Base-by-base conservation (phyloP, 2,888 invertebrate genomes). In the Acronicta alni region DNA sequence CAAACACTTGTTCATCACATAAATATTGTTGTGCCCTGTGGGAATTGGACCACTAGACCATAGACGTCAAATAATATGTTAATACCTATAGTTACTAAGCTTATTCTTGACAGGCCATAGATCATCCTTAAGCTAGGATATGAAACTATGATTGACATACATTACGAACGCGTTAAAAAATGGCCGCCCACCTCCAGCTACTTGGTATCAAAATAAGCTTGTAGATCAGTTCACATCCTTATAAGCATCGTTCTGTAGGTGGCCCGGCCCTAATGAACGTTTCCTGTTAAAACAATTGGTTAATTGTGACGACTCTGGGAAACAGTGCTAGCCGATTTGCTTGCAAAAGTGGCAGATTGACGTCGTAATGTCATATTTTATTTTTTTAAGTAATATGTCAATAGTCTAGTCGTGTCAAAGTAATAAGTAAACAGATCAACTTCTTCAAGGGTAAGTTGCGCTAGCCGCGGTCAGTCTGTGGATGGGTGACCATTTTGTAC, bases 201-300 rank as follows among this genome's bases (percentile, higher is more conserved):
- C 59, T 64, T 44, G 15, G 54, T 62, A 78, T 68, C 67, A 75
- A 69, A 76, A 76, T 71, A 72, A 70, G 61, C 51, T 46, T 35
- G 20, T 46, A 15, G 57, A 64, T 59, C 67, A 68, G 68, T 82
- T 83, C 84, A 85, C 84, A 84, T 85, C 84, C 84, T 84, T 72
- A 85, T 85, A 81, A 82, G 70, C 71, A 60, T 62, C 0, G 52
- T 52, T 60, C 76, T 63, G 84, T 84, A 83, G 84, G 84, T 84
- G 84, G 84, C 81, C 84, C 49, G 26, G 58, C 15, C 57, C 64
- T 81, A 83, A 84, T 82, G 77, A 82, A 80, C 70, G 75, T 75
- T 75, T 85, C 84, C 84, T 83, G 84, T 75, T 76, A 69, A 67
- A 75, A 49, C 84, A 84, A 84, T 84, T 84, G 84, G 74, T 81